Conservation (phyloP, 2,888 invertebrate species). For the Caprella mutica region DNA sequence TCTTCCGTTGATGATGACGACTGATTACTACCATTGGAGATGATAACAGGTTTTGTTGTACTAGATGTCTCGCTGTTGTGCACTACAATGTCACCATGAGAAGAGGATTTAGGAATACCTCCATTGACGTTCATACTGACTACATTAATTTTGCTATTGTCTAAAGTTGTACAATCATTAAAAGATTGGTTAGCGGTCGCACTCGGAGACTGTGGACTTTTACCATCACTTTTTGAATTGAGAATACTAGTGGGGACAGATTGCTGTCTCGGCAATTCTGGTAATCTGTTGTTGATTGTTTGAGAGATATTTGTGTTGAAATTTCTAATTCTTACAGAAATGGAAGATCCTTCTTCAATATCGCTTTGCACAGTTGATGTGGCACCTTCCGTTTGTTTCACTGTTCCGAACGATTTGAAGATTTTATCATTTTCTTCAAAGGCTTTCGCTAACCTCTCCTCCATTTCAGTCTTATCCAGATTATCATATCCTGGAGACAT, state of each 20-base stretch:
- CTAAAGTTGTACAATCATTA: no score
- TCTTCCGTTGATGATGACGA: conserved; percentile 29
- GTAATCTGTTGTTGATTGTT: background rate
- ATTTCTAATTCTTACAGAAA: conserved; percentile 7
- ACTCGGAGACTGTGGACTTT: no score
- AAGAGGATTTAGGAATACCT: conserved; percentile 28
- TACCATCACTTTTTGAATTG: no score
- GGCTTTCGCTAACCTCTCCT: conserved; percentile 27
- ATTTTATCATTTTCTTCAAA: conserved; percentile 32
- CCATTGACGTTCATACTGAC: conserved; percentile 16
- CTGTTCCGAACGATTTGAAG: conserved; percentile 26
- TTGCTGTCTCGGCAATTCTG: conserved; percentile 2
- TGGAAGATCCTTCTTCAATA: background rate
- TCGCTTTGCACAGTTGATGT: background rate
- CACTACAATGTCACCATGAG: conserved; percentile 20
- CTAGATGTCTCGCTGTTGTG: background rate
- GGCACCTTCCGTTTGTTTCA: conserved; percentile 5
- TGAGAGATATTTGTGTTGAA: background rate
- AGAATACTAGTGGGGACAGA: no score
- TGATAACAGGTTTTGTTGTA: conserved; percentile 12
- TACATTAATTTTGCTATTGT: no score
- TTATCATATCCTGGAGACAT: conserved; percentile 26
- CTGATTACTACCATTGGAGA: conserved; percentile 20
- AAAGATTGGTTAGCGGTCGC: no score
- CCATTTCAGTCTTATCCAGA: conserved; percentile 21